These are phyloP conservation scores for Hyperoodon ampullatus DNA, from an alignment of 2,113 vertebrate genomes.

Conservation along the genomic window DNA sequence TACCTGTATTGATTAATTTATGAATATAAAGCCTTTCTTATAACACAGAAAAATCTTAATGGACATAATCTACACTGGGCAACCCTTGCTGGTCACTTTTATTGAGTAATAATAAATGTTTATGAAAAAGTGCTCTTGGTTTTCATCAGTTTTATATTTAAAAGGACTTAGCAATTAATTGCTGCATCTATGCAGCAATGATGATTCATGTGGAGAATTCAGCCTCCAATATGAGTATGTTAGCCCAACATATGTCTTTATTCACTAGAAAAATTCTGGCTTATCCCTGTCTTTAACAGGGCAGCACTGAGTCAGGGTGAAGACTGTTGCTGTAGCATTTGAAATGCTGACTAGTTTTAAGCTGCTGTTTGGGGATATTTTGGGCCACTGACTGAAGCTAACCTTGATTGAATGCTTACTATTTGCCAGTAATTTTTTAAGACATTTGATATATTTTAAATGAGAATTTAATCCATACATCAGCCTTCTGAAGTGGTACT, in stretches of 20 bases:
- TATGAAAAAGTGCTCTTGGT: neutral
- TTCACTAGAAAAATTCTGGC: neutral
- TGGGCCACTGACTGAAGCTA: neutral
- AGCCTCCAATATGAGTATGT: neutral
- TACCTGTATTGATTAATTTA: neutral
- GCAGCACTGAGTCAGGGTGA: neutral
- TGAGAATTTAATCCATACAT: neutral
- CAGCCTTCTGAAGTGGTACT: neutral
- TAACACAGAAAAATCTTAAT: constrained; percentile 24
- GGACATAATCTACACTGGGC: neutral
- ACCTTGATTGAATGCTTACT: neutral
- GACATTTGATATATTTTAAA: neutral
- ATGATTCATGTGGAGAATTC: neutral
- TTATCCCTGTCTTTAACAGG: neutral
- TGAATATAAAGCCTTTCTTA: neutral
- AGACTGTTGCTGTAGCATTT: neutral
- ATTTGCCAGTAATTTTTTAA: neutral
- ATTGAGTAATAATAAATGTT: neutral
- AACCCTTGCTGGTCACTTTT: neutral
- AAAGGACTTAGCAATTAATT: neutral
- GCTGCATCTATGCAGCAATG: neutral
- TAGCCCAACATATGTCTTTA: neutral
- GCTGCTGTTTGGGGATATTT: neutral
- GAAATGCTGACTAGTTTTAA: neutral
- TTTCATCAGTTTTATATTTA: neutral